These are phyloP conservation scores for Psammodynastes pulverulentus DNA, from an alignment of 2,113 vertebrate genomes.

Conservation along the genomic window DNA sequence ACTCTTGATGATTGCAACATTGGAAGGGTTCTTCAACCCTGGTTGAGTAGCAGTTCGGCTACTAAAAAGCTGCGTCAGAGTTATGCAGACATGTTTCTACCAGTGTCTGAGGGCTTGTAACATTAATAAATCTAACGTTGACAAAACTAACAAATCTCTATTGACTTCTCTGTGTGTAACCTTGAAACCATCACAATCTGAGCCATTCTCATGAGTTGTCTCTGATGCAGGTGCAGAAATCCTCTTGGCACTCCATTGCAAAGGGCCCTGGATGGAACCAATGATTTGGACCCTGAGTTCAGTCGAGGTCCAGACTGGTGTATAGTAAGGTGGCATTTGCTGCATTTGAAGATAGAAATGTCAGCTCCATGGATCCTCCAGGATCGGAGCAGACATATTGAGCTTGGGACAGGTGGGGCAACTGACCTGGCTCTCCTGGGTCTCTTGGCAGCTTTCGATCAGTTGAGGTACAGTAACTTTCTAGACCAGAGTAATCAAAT, in stretches of 20 bases:
- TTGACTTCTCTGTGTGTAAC: background rate
- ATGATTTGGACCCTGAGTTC: background rate
- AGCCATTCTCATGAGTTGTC: background rate
- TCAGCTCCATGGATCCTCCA: too few relatives aligned
- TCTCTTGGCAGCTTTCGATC: background rate
- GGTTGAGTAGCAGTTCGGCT: background rate
- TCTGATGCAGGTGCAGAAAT: background rate
- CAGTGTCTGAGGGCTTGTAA: background rate
- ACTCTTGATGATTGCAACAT: background rate
- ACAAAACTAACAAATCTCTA: slow-evolving; percentile 13
- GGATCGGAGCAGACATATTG: too few relatives aligned
- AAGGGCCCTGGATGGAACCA: background rate
- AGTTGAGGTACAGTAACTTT: background rate
- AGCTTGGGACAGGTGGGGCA: background rate
- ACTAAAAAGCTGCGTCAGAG: background rate
- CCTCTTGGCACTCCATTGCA: background rate
- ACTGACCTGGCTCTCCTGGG: background rate
- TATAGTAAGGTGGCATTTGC: background rate
- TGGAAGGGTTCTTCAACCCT: background rate
- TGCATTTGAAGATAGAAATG: too few relatives aligned
- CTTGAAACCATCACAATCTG: background rate
- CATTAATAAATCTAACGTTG: background rate
- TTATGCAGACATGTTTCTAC: background rate
- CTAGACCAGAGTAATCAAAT: background rate
- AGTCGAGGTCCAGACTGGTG: background rate